phyloP scores from a whole-genome alignment of 2,797 vertebrate species.

The Euphonia xanthogaster region DNA sequence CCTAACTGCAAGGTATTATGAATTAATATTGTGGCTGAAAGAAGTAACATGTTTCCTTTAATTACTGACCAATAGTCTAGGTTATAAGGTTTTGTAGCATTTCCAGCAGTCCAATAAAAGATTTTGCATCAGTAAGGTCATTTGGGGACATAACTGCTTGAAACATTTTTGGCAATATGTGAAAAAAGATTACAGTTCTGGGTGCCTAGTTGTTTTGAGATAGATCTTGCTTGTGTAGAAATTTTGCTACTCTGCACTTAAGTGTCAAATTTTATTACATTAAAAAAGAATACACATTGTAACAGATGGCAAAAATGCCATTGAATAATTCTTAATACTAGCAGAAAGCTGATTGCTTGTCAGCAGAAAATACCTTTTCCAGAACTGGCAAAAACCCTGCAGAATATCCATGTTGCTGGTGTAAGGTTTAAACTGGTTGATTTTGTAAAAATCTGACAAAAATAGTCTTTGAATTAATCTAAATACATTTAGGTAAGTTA shows the following conservation, averaged over 20 bases:
- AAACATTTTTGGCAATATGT: background rate
- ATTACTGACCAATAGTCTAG: background rate
- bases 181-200: background rate
- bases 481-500: background rate
- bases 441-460: background rate
- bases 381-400: background rate
- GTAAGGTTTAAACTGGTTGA: background rate
- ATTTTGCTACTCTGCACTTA: background rate
- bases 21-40: background rate
- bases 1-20: background rate
- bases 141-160: background rate
- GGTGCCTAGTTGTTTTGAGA: background rate
- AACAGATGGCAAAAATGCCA: constrained; percentile 8
- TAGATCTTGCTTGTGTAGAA: background rate
- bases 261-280: background rate
- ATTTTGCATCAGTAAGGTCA: background rate
- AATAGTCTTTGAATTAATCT: background rate
- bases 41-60: background rate
- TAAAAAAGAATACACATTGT: background rate
- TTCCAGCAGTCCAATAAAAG: background rate
- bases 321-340: background rate
- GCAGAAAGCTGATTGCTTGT: background rate
- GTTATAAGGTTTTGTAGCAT: background rate
- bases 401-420: background rate
- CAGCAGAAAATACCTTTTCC: background rate